Percentiles rank a stretch among this genome's conserved stretches.
Evolutionary conservation across 2,797 vertebrate species (phyloP).

Genomic region (Pseudochirops corinnae): DNA sequence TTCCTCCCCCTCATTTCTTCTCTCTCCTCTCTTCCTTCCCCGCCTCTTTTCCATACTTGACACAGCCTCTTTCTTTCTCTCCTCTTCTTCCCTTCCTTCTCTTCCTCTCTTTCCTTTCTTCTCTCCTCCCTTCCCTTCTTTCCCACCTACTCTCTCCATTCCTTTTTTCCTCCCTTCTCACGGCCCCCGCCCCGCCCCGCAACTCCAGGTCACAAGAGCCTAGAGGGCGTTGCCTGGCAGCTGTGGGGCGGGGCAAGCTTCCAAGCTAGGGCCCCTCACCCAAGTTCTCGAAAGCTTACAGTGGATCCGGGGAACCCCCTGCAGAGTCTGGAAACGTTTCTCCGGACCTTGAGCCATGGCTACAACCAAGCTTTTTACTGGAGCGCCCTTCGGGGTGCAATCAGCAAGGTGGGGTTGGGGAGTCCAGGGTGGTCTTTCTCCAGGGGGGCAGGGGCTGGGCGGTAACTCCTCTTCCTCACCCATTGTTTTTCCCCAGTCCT

Average conservation of each 20-base stretch:
- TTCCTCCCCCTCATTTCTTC: no score
- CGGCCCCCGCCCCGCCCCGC: background rate
- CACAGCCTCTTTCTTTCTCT: background rate
- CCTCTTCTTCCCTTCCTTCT: background rate
- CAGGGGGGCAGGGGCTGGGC: background rate
- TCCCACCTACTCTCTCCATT: background rate
- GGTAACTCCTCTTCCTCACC: background rate
- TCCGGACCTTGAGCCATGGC: conserved; percentile 12
- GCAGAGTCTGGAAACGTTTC: background rate
- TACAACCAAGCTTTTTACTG: conserved; percentile 63
- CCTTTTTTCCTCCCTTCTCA: background rate
- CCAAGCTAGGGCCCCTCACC: background rate
- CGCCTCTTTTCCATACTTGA: accelerated
- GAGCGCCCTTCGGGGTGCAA: conserved; percentile 78
- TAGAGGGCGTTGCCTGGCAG: background rate
- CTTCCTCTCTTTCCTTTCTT: background rate
- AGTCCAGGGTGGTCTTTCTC: background rate
- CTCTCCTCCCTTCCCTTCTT: background rate
- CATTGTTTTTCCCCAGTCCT: background rate
- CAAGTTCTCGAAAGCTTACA: background rate
- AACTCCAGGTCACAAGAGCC: background rate
- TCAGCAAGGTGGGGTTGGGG: conserved; percentile 75
- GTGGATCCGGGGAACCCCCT: background rate
- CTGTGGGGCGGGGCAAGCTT: background rate
- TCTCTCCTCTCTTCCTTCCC: background rate